These are phyloP conservation scores for Eurypyga helias DNA, from an alignment of 2,113 vertebrate species.

Conservation along the genomic window DNA sequence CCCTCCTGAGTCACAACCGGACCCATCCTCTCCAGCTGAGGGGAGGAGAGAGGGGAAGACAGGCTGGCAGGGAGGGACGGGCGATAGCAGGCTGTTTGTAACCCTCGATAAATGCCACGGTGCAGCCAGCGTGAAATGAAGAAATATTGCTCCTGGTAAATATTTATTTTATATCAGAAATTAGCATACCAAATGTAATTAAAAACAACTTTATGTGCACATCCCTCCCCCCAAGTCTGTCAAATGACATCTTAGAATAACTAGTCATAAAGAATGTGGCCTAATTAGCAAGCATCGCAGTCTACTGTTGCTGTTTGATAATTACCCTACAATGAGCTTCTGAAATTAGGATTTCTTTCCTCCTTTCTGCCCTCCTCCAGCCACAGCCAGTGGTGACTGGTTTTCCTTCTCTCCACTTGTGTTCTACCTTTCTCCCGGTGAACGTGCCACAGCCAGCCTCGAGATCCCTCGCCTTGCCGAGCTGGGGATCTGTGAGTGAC, in stretches of 20 bases:
- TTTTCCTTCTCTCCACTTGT: neutral
- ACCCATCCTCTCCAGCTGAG: neutral
- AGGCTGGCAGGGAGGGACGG: neutral
- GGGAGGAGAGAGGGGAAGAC: neutral
- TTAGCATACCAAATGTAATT: conserved; percentile 90
- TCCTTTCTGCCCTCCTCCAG: neutral
- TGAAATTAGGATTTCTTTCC: conserved; percentile 49
- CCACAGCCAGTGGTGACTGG: neutral
- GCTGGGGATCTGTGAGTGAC: neutral
- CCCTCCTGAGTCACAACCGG: neutral
- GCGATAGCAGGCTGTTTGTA: conserved; percentile 66
- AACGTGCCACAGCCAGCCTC: neutral
- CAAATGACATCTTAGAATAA: conserved; percentile 75
- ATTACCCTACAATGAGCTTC: conserved; percentile 71
- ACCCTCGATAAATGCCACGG: conserved; percentile 74
- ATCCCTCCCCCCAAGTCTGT: conserved; percentile 60
- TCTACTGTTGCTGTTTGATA: conserved; percentile 64
- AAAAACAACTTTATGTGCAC: conserved; percentile 78
- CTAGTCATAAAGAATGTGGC: conserved; percentile 73
- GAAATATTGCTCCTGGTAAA: conserved; percentile 84
- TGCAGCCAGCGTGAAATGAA: conserved; percentile 85
- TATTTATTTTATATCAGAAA: conserved; percentile 88
- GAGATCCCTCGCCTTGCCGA: neutral
- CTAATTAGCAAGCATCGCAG: conserved; percentile 78
- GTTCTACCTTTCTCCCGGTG: neutral